Percentiles rank a stretch among this genome's conserved stretches.
These are phyloP conservation scores for Grapholita molesta DNA, from an alignment of 1,140 invertebrate genomes.

Conservation along the genomic window DNA sequence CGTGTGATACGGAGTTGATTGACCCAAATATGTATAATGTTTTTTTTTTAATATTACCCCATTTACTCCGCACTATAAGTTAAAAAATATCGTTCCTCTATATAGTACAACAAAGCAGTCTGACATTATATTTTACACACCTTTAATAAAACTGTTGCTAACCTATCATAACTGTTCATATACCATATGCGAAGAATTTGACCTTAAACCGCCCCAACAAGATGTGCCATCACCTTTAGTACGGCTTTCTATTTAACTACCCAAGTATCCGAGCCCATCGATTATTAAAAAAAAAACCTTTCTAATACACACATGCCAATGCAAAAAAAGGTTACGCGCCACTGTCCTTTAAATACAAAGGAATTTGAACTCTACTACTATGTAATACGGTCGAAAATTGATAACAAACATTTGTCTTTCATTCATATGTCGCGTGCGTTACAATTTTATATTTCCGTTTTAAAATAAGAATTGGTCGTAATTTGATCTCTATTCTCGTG, in stretches of 20 bases:
- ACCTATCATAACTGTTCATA: background rate
- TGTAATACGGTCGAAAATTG: background rate
- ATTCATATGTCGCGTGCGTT: background rate
- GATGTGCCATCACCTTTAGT: constrained; percentile 4
- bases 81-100: too few species aligned
- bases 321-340: constrained; percentile 4
- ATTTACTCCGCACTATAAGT: too few species aligned
- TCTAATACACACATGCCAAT: constrained; percentile 9
- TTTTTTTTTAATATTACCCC: too few species aligned
- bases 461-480: background rate
- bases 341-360: background rate
- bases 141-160: background rate
- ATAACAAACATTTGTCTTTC: background rate
- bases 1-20: too few species aligned
- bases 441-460: background rate
- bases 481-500: background rate
- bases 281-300: constrained; percentile 13
- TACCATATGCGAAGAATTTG: background rate
- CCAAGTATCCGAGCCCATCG: background rate
- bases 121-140: background rate
- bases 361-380: background rate
- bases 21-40: too few species aligned
- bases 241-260: constrained; percentile 8
- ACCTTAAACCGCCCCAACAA: constrained; percentile 1
- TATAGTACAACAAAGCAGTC: too few species aligned